A percentile compares a stretch with the other conserved stretches of the same genome.
Conservation (phyloP, 1,140 invertebrate genomes). For the Pentalonia nigronervosa region DNA sequence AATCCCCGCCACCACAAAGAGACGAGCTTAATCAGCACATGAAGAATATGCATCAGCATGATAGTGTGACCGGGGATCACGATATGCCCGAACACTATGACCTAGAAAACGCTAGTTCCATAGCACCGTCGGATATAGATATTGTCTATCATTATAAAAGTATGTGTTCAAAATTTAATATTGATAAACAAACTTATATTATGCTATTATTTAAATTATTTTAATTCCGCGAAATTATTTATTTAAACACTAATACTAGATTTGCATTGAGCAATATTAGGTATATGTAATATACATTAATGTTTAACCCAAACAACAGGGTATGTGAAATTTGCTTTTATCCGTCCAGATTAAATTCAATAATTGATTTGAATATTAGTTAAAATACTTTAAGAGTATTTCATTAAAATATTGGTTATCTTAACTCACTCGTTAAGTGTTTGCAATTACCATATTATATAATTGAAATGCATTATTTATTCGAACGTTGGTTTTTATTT, state of each 20-base stretch:
- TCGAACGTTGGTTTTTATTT: background rate
- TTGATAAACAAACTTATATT: background rate
- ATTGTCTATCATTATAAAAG: slow-evolving; percentile 96
- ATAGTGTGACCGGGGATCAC: slow-evolving; percentile 74
- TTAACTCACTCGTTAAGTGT: slow-evolving; percentile 6
- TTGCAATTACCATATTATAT: background rate
- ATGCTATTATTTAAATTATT: background rate
- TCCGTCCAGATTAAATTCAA: background rate
- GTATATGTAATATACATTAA: background rate
- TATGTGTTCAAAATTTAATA: slow-evolving; percentile 37
- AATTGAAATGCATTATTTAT: slow-evolving; percentile 18
- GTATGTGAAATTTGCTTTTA: background rate
- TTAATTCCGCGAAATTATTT: background rate
- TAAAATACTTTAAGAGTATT: background rate
- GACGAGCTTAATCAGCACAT: slow-evolving; percentile 78
- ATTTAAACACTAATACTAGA: background rate
- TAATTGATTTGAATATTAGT: slow-evolving; percentile 22
- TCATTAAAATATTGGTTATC: background rate
- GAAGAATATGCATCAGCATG: slow-evolving; percentile 69
- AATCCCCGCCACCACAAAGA: slow-evolving; percentile 74
- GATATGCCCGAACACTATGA: slow-evolving; percentile 96
- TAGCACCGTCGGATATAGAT: slow-evolving; percentile 96
- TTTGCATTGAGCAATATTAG: background rate
- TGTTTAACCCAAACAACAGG: background rate
- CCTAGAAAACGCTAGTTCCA: slow-evolving; percentile 94